phyloP scores from a whole-genome alignment of 2,113 vertebrate species.

The Arothron firmamentum region DNA sequence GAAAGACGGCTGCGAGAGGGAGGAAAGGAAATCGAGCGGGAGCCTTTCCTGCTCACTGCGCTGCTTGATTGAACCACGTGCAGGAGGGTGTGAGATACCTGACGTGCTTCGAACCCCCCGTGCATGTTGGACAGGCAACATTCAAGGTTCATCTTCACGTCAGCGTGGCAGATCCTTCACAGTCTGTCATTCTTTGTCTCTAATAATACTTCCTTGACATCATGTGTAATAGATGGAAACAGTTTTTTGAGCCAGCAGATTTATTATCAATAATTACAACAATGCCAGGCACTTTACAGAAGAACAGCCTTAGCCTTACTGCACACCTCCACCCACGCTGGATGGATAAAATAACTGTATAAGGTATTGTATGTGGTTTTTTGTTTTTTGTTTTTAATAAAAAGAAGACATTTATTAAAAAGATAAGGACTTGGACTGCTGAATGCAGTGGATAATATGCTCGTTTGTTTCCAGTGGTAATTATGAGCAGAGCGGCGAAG shows the following conservation, averaged over 20 bases:
- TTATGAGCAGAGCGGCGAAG: conserved; percentile 35
- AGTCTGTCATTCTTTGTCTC: too few species aligned
- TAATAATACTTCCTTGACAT: background rate
- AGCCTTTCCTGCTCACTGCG: conserved; percentile 22
- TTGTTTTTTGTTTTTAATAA: background rate
- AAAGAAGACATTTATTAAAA: conserved; percentile 1
- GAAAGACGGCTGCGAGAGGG: conserved; percentile 23
- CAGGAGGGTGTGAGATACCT: conserved; percentile 21
- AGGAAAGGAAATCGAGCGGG: conserved; percentile 38
- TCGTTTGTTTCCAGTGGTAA: conserved; percentile 35
- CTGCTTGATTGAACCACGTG: conserved; percentile 17
- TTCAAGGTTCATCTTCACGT: conserved; percentile 13
- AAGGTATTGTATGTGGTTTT: background rate
- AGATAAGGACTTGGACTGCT: background rate
- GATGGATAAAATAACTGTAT: background rate
- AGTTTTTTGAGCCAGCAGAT: too few species aligned
- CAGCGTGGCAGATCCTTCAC: background rate
- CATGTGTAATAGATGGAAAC: background rate
- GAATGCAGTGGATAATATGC: conserved; percentile 10
- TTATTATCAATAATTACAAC: too few species aligned
- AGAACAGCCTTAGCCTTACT: too few species aligned
- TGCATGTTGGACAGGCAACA: conserved; percentile 8
- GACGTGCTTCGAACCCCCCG: conserved; percentile 23
- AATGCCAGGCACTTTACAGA: too few species aligned
- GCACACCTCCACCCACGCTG: too few species aligned